A percentile compares a stretch with the other conserved stretches of the same genome.
These are phyloP conservation scores for Tachuris rubrigastra DNA, from an alignment of 2,113 vertebrate species.

Conservation along the genomic window DNA sequence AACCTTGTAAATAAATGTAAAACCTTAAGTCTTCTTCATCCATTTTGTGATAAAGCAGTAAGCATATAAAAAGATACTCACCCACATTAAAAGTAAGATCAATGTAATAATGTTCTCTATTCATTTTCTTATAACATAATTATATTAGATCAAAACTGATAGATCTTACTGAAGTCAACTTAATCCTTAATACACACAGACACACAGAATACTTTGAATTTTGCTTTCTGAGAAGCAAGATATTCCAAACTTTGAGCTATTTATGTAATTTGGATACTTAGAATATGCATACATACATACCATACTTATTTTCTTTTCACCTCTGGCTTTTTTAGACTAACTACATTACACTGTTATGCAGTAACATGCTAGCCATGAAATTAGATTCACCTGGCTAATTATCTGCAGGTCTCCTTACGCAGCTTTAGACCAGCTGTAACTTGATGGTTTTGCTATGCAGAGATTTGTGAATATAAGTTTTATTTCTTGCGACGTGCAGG, in stretches of 20 bases:
- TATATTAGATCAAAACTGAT: background rate
- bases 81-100: background rate
- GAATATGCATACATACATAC: background rate
- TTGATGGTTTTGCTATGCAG: background rate
- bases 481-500: background rate
- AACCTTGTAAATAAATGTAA: slow-evolving; percentile 48
- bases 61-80: slow-evolving; percentile 24
- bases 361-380: background rate
- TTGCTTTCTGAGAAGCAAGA: background rate
- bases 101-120: background rate
- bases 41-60: background rate
- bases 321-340: background rate
- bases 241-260: background rate
- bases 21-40: background rate
- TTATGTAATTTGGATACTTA: background rate
- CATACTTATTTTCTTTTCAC: background rate
- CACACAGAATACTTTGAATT: background rate
- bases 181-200: background rate
- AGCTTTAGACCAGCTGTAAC: background rate
- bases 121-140: background rate
- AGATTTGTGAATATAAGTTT: background rate
- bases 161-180: background rate
- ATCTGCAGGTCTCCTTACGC: background rate
- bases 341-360: background rate
- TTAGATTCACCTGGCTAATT: background rate